A percentile compares a stretch with the other conserved stretches of the same genome.
Evolutionary conservation across 2,888 invertebrate genomes (phyloP).

Genomic region (Epinotia ramella): DNA sequence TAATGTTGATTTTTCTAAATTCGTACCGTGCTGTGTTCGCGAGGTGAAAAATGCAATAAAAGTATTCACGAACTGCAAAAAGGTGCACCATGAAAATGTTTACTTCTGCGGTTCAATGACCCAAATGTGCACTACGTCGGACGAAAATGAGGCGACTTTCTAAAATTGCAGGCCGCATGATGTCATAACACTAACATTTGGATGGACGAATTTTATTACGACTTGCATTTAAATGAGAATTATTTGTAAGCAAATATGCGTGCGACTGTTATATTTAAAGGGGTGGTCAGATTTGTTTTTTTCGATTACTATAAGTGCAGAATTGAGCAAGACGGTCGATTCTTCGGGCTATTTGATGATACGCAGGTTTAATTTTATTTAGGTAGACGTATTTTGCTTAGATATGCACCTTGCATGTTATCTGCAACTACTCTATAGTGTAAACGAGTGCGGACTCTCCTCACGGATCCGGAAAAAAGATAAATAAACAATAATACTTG

Average conservation of each 20-base stretch:
- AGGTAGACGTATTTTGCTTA: too few relatives aligned
- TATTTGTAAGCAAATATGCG: slow-evolving; percentile 7
- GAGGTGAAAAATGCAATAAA: not conserved
- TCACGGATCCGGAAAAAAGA: too few relatives aligned
- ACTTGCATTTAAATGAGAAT: slow-evolving; percentile 10
- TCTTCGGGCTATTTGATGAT: too few relatives aligned
- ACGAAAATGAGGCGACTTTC: slow-evolving; percentile 78
- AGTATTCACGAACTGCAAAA: slow-evolving; percentile 32
- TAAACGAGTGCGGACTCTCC: too few relatives aligned
- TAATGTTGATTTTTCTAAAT: too few relatives aligned
- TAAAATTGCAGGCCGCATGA: slow-evolving; percentile 73
- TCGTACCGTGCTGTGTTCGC: not conserved
- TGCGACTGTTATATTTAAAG: not conserved
- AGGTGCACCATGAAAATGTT: slow-evolving; percentile 65
- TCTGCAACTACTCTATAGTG: too few relatives aligned
- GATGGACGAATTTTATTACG: slow-evolving; percentile 11
- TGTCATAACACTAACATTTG: slow-evolving; percentile 52
- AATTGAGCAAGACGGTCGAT: too few relatives aligned
- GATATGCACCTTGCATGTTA: too few relatives aligned
- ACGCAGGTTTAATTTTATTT: too few relatives aligned
- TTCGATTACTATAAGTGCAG: not conserved
- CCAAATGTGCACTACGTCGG: slow-evolving; percentile 75
- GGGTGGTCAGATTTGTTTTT: not conserved
- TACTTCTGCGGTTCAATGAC: slow-evolving; percentile 67
- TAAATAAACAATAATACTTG: too few relatives aligned